Evolutionary conservation across 1,140 invertebrate species (phyloP).

Genomic region (Temnothorax longispinosus): DNA sequence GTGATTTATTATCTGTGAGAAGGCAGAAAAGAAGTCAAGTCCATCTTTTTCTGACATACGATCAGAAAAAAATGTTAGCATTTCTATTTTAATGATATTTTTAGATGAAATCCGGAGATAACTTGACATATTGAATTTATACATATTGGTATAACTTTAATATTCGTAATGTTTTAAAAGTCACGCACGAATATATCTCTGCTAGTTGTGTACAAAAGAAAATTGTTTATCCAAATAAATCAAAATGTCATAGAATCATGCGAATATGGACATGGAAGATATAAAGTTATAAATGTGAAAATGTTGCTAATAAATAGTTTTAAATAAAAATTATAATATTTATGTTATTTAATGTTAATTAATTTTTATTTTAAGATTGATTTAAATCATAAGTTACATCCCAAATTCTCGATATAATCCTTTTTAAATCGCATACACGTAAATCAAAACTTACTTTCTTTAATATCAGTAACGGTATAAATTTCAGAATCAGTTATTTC

Average conservation of each 20-base stretch:
- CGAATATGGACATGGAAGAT: too few relatives aligned
- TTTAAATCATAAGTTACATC: background rate
- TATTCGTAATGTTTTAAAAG: background rate
- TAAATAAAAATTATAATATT: background rate
- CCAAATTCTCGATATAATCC: background rate
- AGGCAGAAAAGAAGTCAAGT: background rate
- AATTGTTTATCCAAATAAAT: background rate
- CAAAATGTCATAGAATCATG: background rate
- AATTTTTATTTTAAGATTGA: background rate
- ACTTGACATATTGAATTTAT: background rate
- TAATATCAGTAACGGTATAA: background rate
- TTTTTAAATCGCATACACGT: background rate
- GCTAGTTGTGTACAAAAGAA: background rate
- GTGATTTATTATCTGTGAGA: background rate
- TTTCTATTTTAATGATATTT: background rate
- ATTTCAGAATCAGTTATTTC: constrained; percentile 13
- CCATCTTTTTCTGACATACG: background rate
- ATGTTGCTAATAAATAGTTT: background rate
- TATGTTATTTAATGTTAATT: background rate
- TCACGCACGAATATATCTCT: background rate
- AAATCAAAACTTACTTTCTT: background rate
- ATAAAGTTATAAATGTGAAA: too few relatives aligned
- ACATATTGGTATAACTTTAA: background rate
- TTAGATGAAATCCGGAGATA: background rate
- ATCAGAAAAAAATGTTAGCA: background rate